A percentile compares a stretch with the other conserved stretches of the same genome.
Evolutionary conservation across 2,888 invertebrate species (phyloP).

Genomic region (Spodoptera littoralis): DNA sequence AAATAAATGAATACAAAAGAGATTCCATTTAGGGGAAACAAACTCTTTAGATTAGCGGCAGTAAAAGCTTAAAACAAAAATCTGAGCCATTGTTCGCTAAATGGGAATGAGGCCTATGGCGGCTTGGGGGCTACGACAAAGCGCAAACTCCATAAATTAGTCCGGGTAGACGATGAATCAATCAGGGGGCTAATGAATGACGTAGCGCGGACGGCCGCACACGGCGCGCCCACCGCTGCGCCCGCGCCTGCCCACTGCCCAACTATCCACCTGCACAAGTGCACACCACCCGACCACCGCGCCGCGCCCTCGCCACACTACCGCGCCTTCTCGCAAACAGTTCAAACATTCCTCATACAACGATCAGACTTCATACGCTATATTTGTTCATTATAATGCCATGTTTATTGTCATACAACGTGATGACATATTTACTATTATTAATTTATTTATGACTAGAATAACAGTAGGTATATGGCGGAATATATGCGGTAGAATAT

Average conservation of each 20-base stretch:
- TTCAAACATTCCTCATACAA: slow-evolving; percentile 22
- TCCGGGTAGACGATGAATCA: slow-evolving; percentile 83
- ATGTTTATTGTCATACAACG: slow-evolving; percentile 20
- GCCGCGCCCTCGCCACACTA: slow-evolving; percentile 7
- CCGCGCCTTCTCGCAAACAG: slow-evolving; percentile 20
- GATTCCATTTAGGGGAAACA: slow-evolving; percentile 58
- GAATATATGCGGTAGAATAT: slow-evolving; percentile 24
- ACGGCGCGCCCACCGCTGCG: slow-evolving; percentile 66
- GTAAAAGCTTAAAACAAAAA: slow-evolving; percentile 74
- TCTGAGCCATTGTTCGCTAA: slow-evolving; percentile 73
- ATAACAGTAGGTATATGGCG: slow-evolving; percentile 16
- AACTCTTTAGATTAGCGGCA: slow-evolving; percentile 64
- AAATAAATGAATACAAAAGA: slow-evolving; percentile 68
- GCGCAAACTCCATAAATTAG: slow-evolving; percentile 81
- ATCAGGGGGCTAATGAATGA: slow-evolving; percentile 82
- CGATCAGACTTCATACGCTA: slow-evolving; percentile 15
- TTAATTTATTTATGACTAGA: slow-evolving; percentile 34
- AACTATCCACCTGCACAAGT: slow-evolving; percentile 40
- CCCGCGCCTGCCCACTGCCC: slow-evolving; percentile 35
- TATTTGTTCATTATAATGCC: slow-evolving; percentile 17
- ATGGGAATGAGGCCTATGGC: slow-evolving; percentile 65
- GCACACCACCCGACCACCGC: slow-evolving; percentile 16
- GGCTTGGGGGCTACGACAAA: slow-evolving; percentile 74
- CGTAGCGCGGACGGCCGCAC: slow-evolving; percentile 74
- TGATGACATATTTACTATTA: slow-evolving; percentile 31